Conservation (phyloP, 2,113 vertebrate species). For the Syngnathus typhle region DNA sequence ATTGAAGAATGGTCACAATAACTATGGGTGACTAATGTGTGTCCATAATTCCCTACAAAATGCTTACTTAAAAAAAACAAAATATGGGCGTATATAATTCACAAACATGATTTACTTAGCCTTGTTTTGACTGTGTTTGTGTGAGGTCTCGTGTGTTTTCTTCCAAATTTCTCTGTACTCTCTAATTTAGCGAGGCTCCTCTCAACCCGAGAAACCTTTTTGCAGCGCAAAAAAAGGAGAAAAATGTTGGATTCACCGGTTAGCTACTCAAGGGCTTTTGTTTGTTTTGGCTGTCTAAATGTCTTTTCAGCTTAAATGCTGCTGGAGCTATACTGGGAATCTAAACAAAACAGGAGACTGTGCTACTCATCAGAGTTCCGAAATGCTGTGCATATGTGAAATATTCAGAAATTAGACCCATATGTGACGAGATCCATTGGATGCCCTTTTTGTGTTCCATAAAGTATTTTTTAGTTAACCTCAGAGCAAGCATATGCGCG, state of each 20-base stretch:
- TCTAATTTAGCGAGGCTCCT: background rate
- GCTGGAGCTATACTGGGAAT: slow-evolving; percentile 4
- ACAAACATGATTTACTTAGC: background rate
- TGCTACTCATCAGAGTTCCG: background rate
- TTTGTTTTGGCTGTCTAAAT: slow-evolving; percentile 7
- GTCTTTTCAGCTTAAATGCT: slow-evolving; percentile 3
- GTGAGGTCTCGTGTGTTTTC: slow-evolving; percentile 4
- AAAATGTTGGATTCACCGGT: background rate
- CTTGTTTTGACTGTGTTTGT: background rate
- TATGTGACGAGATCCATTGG: slow-evolving; percentile 2
- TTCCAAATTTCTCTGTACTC: background rate
- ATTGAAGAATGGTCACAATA: background rate
- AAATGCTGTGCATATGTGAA: background rate
- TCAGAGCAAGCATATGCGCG: background rate
- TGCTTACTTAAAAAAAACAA: background rate
- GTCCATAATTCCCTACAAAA: background rate
- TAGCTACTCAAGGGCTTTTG: slow-evolving; percentile 3
- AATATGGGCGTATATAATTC: background rate
- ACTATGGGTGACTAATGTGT: background rate
- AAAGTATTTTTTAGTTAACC: background rate
- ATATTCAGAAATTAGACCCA: slow-evolving; percentile 1
- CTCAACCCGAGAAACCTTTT: slow-evolving; percentile 1
- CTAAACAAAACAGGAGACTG: slow-evolving; percentile 9
- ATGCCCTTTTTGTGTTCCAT: background rate
- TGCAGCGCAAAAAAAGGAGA: background rate